Evolutionary conservation across 2,113 vertebrate genomes (phyloP).

Genomic region (Odobenus rosmarus): DNA sequence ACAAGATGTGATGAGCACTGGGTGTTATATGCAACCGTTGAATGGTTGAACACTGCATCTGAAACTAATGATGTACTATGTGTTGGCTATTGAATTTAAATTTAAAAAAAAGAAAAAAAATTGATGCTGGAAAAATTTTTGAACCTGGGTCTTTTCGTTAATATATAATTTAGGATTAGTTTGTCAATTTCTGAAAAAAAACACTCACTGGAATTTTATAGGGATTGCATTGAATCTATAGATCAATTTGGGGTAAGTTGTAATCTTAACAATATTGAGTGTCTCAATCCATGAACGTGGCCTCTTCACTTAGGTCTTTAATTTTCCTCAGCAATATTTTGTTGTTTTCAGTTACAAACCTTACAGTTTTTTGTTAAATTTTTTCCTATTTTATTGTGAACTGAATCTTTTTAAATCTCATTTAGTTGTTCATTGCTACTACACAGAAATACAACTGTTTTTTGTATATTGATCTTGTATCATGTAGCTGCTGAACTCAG

Average conservation of each 20-base stretch:
- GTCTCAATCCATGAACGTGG: neutral
- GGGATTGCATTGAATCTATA: neutral
- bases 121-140: neutral
- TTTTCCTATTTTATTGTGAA: neutral
- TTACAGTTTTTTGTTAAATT: neutral
- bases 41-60: no score
- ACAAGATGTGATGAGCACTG: no score
- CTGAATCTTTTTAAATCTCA: neutral
- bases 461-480: neutral
- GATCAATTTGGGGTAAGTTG: neutral
- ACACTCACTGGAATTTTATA: neutral
- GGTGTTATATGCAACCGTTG: no score
- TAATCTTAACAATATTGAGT: neutral
- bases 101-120: no score
- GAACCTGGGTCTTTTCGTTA: neutral
- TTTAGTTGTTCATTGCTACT: neutral
- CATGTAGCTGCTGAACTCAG: neutral
- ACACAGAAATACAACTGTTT: neutral
- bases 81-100: no score
- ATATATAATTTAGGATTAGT: neutral
- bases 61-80: no score
- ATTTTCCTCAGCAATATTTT: neutral
- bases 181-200: neutral
- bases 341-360: neutral
- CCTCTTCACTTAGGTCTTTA: neutral